A percentile compares a stretch with the other conserved stretches of the same genome.
These are phyloP conservation scores for Andrena praecox DNA, from an alignment of 2,888 invertebrate genomes.

Conservation along the genomic window DNA sequence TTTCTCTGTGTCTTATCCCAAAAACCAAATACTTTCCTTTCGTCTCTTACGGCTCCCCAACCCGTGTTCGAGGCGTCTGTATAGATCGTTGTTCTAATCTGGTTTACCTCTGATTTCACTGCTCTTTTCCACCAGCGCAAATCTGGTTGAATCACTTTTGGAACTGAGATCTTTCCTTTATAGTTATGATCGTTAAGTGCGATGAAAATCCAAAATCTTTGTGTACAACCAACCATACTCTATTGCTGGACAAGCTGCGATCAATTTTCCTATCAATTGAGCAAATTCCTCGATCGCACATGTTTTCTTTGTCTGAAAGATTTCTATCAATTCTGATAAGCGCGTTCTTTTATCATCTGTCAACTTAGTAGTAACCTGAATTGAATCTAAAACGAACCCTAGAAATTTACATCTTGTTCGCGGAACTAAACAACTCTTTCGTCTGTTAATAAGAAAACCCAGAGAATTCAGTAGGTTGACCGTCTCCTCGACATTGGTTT, in stretches of 20 bases:
- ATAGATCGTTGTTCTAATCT: neutral
- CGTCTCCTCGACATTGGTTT: too few species aligned
- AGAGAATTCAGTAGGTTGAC: too few species aligned
- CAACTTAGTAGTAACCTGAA: neutral
- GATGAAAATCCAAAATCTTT: neutral
- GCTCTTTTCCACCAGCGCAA: neutral
- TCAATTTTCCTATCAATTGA: neutral
- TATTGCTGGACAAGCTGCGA: neutral
- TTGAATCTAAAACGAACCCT: neutral
- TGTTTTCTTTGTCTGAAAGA: neutral
- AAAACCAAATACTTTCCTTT: neutral
- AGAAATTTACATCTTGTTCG: too few species aligned
- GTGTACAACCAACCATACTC: neutral
- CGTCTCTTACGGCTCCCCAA: neutral
- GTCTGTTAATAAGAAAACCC: too few species aligned
- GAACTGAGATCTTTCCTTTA: neutral
- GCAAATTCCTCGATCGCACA: neutral
- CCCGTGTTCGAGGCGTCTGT: neutral
- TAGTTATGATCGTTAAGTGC: neutral
- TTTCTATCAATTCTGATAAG: neutral
- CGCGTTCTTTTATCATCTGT: neutral
- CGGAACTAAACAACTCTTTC: too few species aligned
- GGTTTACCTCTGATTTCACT: neutral
- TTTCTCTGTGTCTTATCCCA: neutral
- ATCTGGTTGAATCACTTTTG: neutral